Base-by-base conservation (phyloP, 1,140 invertebrate species). In the Lepidostoma basale region DNA sequence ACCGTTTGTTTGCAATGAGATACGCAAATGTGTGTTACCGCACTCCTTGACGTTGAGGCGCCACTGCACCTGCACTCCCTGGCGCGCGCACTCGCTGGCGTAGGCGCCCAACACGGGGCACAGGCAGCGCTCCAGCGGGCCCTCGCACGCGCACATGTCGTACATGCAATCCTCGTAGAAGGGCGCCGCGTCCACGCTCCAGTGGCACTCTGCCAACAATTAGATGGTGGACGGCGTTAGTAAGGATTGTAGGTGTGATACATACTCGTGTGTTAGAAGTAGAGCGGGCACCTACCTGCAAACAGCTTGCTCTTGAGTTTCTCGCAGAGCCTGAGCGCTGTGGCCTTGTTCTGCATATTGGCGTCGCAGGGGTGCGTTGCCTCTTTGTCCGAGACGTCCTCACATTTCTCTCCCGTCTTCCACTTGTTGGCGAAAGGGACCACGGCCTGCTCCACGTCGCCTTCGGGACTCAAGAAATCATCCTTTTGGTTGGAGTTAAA, bases 401-500 rank as follows among this genome's bases (percentile, higher is more conserved):
- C 83, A 76, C 93, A 95, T 12, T 85, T 84, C 75, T 92, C 89
- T 23, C 85, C 86, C 0, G 89, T 91, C 77, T 92, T 94, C 94
- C 94, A 96, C 74, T 94, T 93, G 76, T 94, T 93, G 0, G 92
- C 93, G 77, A 97, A 96, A 0, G 89, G 85, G 6, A 88, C 81
- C 0, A 88, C 82, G 0, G 89, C 85, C 42, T 90, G 87, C 75
- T 96, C 94, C 0, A 92, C 77, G 75, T 95, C 93, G 14, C 90
- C 90, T 75, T 95, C 90, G 0, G 90, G 91, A 0, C 94, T 96
- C 4, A 92, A 74, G 77, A 96, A 96, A 77, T 97, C 95, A 76
- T 96, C 93, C 73, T 90, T 90, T 75, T 94, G 92, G 75, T 94
- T 95, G 10, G 86, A 81, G 64, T 92, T 93, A 75, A 94, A 96